These are phyloP conservation scores for Xenus cinereus DNA, from an alignment of 2,113 vertebrate species.

Conservation along the genomic window DNA sequence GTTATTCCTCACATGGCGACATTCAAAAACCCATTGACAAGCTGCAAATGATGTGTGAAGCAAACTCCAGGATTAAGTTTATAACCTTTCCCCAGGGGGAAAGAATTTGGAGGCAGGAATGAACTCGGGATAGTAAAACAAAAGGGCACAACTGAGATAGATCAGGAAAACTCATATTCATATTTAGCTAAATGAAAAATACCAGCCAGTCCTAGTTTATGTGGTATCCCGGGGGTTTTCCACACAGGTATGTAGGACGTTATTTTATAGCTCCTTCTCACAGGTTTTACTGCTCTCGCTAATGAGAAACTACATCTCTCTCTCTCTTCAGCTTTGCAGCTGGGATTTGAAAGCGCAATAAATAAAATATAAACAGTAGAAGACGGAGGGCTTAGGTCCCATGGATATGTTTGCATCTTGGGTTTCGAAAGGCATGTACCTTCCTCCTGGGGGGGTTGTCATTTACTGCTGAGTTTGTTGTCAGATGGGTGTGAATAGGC, in stretches of 20 bases:
- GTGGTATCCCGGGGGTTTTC: background rate
- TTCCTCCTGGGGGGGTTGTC: slow-evolving; percentile 72
- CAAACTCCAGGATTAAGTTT: slow-evolving; percentile 64
- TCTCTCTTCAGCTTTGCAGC: slow-evolving; percentile 52
- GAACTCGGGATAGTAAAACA: slow-evolving; percentile 26
- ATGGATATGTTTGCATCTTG: slow-evolving; percentile 73
- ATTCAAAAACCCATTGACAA: slow-evolving; percentile 58
- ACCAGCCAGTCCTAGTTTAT: background rate
- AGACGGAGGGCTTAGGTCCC: slow-evolving; percentile 68
- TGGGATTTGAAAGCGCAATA: slow-evolving; percentile 68
- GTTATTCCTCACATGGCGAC: background rate
- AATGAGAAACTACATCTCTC: slow-evolving; percentile 68
- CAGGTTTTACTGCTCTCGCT: slow-evolving; percentile 23
- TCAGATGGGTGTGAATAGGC: slow-evolving; percentile 68
- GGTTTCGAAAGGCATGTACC: slow-evolving; percentile 68
- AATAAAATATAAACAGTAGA: slow-evolving; percentile 73
- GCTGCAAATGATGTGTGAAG: slow-evolving; percentile 69
- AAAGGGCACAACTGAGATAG: slow-evolving; percentile 7
- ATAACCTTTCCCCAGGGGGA: slow-evolving; percentile 42
- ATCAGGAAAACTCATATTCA: slow-evolving; percentile 21
- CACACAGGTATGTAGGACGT: background rate
- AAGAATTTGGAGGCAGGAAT: slow-evolving; percentile 40
- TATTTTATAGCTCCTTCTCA: background rate
- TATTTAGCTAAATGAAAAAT: slow-evolving; percentile 31
- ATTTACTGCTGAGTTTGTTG: slow-evolving; percentile 75